Conservation (phyloP, 2,797 vertebrate species). For the Trachurus trachurus region DNA sequence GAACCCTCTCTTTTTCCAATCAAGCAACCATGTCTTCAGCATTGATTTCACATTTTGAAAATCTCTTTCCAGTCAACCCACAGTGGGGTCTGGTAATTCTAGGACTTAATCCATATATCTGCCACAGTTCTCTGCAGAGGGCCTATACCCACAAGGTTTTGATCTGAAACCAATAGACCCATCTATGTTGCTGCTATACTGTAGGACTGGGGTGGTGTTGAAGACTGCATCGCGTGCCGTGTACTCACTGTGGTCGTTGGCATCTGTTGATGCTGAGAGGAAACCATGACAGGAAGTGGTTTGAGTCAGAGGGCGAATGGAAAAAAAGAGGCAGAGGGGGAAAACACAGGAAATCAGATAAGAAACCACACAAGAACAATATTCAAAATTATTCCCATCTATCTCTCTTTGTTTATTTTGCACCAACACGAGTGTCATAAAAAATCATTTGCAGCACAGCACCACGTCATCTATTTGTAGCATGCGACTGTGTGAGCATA, state of each 20-base stretch:
- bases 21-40: conserved; percentile 10
- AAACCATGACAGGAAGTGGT: conserved; percentile 20
- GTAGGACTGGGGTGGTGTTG: conserved; percentile 1
- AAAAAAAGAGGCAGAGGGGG: background rate
- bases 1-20: background rate
- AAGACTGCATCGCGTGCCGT: conserved; percentile 16
- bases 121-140: background rate
- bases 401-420: background rate
- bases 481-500: conserved; percentile 16
- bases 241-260: conserved; percentile 75
- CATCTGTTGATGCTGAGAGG: conserved; percentile 67
- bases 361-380: background rate
- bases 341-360: conserved; percentile 14
- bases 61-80: background rate
- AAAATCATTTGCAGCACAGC: background rate
- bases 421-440: background rate
- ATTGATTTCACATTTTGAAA: conserved; percentile 9
- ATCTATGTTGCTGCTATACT: background rate
- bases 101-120: conserved; percentile 15
- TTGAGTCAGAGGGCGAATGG: conserved; percentile 15
- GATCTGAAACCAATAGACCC: conserved; percentile 33
- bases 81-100: background rate
- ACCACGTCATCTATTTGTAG: conserved; percentile 8
- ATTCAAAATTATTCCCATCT: background rate
- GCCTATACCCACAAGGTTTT: conserved; percentile 3